These are phyloP conservation scores for Lutjanus erythropterus DNA, from an alignment of 2,113 vertebrate species.

Conservation along the genomic window DNA sequence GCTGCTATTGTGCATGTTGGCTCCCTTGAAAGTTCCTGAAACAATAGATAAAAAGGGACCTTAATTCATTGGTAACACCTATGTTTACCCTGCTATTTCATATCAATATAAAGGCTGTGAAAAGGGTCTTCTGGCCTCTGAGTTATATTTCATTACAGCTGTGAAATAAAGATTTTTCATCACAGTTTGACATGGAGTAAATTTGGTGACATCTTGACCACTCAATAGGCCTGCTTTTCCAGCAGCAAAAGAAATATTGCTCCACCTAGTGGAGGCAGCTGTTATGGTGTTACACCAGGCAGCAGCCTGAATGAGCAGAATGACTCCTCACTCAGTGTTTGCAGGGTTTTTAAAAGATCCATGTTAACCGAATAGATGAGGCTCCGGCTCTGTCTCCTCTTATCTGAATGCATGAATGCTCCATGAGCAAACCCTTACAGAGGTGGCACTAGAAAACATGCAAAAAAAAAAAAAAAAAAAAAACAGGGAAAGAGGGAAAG, in stretches of 20 bases:
- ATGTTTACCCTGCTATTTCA: no score
- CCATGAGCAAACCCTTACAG: background rate
- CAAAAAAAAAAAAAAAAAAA: background rate
- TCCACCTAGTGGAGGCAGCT: constrained; percentile 80
- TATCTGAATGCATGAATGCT: background rate
- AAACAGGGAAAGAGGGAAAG: no score
- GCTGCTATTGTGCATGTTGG: no score
- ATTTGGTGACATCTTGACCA: constrained; percentile 40
- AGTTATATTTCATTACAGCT: no score
- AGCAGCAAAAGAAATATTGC: constrained; percentile 69
- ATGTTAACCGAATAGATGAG: background rate
- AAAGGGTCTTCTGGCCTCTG: no score
- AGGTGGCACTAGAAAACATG: background rate
- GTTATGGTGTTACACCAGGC: background rate
- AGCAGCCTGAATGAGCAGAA: constrained; percentile 10
- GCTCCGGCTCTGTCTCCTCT: no score
- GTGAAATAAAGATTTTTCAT: background rate
- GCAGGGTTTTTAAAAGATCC: constrained; percentile 11
- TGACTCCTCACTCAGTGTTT: constrained; percentile 1
- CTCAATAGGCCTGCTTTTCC: constrained; percentile 10
- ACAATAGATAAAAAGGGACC: no score
- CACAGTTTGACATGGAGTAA: constrained; percentile 9
- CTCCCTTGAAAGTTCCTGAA: no score
- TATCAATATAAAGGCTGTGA: no score
- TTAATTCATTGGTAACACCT: no score